Base-by-base conservation (phyloP, 2,113 vertebrate genomes). In the Phoxinus phoxinus region DNA sequence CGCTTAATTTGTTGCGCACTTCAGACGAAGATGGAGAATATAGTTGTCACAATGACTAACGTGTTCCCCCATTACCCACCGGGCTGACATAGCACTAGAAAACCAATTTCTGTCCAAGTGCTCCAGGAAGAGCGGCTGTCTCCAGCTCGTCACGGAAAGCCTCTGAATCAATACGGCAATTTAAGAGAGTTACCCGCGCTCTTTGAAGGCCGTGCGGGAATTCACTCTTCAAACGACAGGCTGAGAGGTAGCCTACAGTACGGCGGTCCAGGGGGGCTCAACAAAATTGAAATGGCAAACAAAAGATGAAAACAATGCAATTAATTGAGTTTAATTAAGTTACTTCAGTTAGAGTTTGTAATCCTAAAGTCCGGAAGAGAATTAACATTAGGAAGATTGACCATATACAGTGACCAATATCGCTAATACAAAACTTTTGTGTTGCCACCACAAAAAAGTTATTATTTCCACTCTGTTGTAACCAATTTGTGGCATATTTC, bases 1-100 rank as follows among this genome's bases (percentile, higher is more conserved):
- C 12, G 85, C 79, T 92, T 91, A 87, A 92, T 93, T 91, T 91
- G 89, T 84, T 41, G 86, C 85, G 74, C 56, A 88, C 90, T 89
- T 90, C 21, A 77, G 86, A 89, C 82, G 83, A 77, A 84, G 86
- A 85, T 63, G 89, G 85, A 87, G 86, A 90, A 92, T 86, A 79
- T 25, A 91, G 87, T 84, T 91, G 87, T 92, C 90, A 87, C 81
- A 75, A 81, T 85, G 90, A 89, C 89, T 89, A 84, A 91, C 89
- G 86, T 6, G 58, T 65, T 87, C 85, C 63, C 81, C 88, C 86
- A 85, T 87, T 86, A 82, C 87, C 53, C 35, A 58, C 30, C 41
- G 81, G 11, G 15, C 37, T 91, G 85, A 92, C 85, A 72, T 87
- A 89, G 90, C 77, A 85, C 63, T 86, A 71, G 79, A 84, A 82